Conservation (phyloP, 2,113 vertebrate species). For the Oryzias curvinotus region DNA sequence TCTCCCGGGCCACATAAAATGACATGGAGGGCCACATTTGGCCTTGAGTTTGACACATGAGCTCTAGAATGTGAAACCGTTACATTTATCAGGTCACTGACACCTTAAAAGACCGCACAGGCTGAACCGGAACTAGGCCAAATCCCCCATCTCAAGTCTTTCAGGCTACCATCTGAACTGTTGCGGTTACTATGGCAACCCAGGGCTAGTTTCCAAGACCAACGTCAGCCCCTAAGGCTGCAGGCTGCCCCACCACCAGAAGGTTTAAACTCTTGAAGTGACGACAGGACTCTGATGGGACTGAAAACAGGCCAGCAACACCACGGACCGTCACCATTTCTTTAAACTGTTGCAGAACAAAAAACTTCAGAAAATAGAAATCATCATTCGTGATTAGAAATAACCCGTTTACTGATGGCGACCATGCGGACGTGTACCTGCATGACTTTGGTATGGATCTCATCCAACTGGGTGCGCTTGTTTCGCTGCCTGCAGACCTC, state of each 20-base stretch:
- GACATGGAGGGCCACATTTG: no score
- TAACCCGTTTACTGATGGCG: not conserved
- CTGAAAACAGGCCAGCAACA: no score
- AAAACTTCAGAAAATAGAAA: no score
- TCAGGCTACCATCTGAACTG: constrained; percentile 37
- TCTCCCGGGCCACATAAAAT: no score
- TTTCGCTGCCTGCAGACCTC: constrained; percentile 94
- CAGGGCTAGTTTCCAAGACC: constrained; percentile 44
- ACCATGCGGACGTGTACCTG: constrained; percentile 79
- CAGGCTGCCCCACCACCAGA: constrained; percentile 3
- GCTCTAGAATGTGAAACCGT: constrained; percentile 23
- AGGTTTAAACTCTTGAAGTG: not conserved
- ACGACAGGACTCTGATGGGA: not conserved
- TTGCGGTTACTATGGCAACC: constrained; percentile 57
- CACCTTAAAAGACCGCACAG: constrained; percentile 27
- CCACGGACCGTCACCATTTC: no score
- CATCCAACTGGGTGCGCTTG: constrained; percentile 94
- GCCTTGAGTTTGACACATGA: no score
- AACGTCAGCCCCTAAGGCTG: constrained; percentile 35
- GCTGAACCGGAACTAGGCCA: constrained; percentile 56
- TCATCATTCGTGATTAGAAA: no score
- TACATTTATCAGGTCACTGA: constrained; percentile 62
- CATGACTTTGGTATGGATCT: constrained; percentile 98
- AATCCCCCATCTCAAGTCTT: constrained; percentile 40
- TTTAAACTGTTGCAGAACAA: no score